Percentiles rank a stretch among this genome's conserved stretches.
phyloP scores from a whole-genome alignment of 2,113 vertebrate genomes.

The Macrotus californicus region DNA sequence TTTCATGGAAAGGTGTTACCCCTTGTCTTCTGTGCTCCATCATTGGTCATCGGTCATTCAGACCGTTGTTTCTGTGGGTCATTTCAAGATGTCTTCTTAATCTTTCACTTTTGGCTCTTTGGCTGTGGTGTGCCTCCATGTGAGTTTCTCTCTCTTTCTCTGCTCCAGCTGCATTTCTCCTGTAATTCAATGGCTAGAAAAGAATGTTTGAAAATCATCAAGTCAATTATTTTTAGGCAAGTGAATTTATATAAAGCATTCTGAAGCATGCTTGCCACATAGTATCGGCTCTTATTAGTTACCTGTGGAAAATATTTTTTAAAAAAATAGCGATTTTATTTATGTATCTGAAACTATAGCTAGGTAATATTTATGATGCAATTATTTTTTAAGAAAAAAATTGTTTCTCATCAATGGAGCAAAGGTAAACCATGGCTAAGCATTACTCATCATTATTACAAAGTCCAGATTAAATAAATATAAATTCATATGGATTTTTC shows the following conservation, averaged over 20 bases:
- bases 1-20: not conserved
- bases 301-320: not conserved
- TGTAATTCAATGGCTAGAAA: not conserved
- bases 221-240: conserved; percentile 2
- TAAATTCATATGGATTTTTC: not conserved
- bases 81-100: not conserved
- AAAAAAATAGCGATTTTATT: not conserved
- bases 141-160: not conserved
- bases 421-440: not conserved
- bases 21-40: not conserved
- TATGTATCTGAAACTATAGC: not conserved
- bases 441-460: not conserved
- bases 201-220: not conserved
- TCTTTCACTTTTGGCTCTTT: not conserved
- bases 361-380: not conserved
- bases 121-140: rapidly evolving
- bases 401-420: not conserved
- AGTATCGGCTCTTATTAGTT: not conserved
- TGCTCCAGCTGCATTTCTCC: not conserved
- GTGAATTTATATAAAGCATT: not conserved
- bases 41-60: not conserved
- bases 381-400: not conserved
- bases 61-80: not conserved
- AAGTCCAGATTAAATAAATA: not conserved
- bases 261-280: not conserved